Evolutionary conservation across 2,888 invertebrate species (phyloP), one percentile per base, ranked within the genome.

Genomic region (Ditula angustiorana): DNA sequence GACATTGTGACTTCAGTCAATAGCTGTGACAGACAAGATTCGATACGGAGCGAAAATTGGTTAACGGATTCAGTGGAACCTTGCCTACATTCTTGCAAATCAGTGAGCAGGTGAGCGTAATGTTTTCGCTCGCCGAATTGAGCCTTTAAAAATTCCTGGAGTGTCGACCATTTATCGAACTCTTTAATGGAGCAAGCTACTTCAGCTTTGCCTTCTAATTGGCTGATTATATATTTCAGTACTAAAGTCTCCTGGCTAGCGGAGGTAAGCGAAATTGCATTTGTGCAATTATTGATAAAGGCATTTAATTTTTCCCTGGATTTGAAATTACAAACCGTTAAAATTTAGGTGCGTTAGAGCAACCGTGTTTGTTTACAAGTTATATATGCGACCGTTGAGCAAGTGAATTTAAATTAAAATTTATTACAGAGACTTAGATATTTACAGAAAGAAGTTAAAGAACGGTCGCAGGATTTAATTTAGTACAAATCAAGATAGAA

Each of bases 131-230:
- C 37, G 13, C 37, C 37, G 2, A 63, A 67, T 56, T 63, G 50
- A 47, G 55, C 60, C 57, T 67, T 67, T 10, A 60, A 26, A 33
- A 58, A 67, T 5, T 13, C 2, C 41, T 55, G 59, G 1, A 62
- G 26, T 2, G 28, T 16, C 1, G 61, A 35, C 21, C 58, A 62
- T 13, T 46, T 55, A 3, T 62, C 55, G 24, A 67, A 62, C 5
- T 49, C 46, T 44, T 13, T 57, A 11, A 64, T 60, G 1, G 57
- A 61, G 16, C 60, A 62, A 2, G 67, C 67, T 7, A 50, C 41
- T 57, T 67, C 63, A 0, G 67, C 63, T 67, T 67, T 67, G 1
- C 60, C 52, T 46, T 50, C 56, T 52, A 63, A 19, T 2, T 19
- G 33, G 7, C 57, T 47, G 0, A 64, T 13, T 5, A 67, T 61